These are phyloP conservation scores for Odontomyia ornata DNA, from an alignment of 2,888 invertebrate species.

Conservation along the genomic window DNA sequence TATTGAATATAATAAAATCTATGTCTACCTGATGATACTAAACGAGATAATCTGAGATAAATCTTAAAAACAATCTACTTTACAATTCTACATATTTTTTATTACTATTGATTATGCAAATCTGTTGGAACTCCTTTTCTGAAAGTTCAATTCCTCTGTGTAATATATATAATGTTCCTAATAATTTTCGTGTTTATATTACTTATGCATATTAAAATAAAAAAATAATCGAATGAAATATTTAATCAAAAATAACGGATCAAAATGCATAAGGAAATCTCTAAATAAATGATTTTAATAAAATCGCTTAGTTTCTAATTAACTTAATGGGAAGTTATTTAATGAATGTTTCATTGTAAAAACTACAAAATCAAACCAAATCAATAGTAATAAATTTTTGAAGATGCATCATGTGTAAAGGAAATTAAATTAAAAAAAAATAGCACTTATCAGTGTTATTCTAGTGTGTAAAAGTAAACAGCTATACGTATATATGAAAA, in stretches of 20 bases:
- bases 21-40: background rate
- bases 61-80: background rate
- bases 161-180: slow-evolving; percentile 34
- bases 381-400: slow-evolving; percentile 32
- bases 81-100: slow-evolving; percentile 11
- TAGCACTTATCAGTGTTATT: background rate
- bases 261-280: slow-evolving; percentile 2
- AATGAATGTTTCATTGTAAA: background rate
- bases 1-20: slow-evolving; percentile 34
- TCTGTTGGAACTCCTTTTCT: background rate
- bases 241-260: background rate
- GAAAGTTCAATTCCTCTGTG: background rate
- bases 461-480: slow-evolving; percentile 2
- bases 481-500: background rate
- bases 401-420: slow-evolving; percentile 26
- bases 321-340: background rate
- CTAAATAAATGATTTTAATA: slow-evolving; percentile 36
- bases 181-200: slow-evolving; percentile 9
- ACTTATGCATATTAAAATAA: slow-evolving; percentile 1
- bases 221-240: too few relatives aligned
- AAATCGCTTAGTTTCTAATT: slow-evolving; percentile 34
- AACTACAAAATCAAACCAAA: background rate
- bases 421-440: background rate
- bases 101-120: slow-evolving; percentile 34
- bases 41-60: background rate